Base-by-base conservation (phyloP, 2,113 vertebrate genomes). In the Varanus komodoensis region DNA sequence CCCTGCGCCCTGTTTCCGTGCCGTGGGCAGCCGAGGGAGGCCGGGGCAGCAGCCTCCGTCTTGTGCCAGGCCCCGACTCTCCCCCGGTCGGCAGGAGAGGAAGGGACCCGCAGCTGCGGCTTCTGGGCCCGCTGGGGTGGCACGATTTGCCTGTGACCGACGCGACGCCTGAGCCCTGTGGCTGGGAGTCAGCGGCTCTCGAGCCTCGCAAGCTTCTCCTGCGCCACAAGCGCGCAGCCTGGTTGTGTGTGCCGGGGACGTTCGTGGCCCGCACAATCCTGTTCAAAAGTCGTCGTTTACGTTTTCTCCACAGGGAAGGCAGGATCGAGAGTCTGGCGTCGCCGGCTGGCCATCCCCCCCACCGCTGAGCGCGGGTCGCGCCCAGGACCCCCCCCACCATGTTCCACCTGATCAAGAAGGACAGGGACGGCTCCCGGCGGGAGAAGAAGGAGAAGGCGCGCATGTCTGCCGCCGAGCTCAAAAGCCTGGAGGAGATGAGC, bases 401-500 rank as follows among this genome's bases (percentile, higher is more conserved):
- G 97, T 99, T 99, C 96, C 97, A 98, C 94, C 93, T 98, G 88
- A 99, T 99, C 86, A 99, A 99, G 94, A 99, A 98, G 94, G 98
- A 98, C 94, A 97, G 97, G 93, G 95, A 99, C 96, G 97, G 97
- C 4, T 92, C 95, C 64, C 91, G 98, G 77, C 99, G 98, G 92
- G 98, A 99, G 89, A 99, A 98, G 95, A 99, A 98, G 86, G 98
- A 98, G 74, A 98, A 98, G 93, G 99, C 99, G 86, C 96, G 98
- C 5, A 99, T 99, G 99, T 99, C 99, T 0, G 98, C 98, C 0
- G 98, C 98, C 0, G 99, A 99, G 95, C 97, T 99, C 61, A 98
- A 97, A 94, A 99, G 98, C 92, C 94, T 99, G 93, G 99, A 99
- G 91, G 99, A 99, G 98, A 99, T 99, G 96, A 98, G 99, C 78